These are phyloP conservation scores for Maniola hyperantus DNA, from an alignment of 2,888 invertebrate species.

Conservation along the genomic window DNA sequence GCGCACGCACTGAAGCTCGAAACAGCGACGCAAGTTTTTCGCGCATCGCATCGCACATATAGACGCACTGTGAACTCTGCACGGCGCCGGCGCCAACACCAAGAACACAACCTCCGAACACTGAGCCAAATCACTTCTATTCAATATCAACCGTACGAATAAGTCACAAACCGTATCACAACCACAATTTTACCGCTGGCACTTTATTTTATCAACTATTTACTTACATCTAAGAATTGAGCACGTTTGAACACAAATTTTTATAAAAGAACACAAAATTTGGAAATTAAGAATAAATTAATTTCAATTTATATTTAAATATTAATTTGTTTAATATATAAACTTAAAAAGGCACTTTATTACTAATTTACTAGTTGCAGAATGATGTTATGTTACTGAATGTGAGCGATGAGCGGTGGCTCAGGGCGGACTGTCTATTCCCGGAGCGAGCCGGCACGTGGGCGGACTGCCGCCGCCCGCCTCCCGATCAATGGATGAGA, in stretches of 20 bases:
- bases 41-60: constrained; percentile 78
- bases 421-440: constrained; percentile 77
- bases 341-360: constrained; percentile 27
- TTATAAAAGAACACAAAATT: background rate
- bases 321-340: background rate
- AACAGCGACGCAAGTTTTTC: constrained; percentile 71
- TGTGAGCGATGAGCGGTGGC: constrained; percentile 59
- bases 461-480: constrained; percentile 56
- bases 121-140: constrained; percentile 44
- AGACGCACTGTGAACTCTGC: constrained; percentile 48
- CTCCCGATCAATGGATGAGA: constrained; percentile 76
- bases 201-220: constrained; percentile 32
- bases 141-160: constrained; percentile 45
- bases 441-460: constrained; percentile 74
- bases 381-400: background rate
- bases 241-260: constrained; percentile 18
- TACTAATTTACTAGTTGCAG: constrained; percentile 9
- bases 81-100: constrained; percentile 59
- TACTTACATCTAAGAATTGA: constrained; percentile 24
- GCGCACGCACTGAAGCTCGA: constrained; percentile 64
- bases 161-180: constrained; percentile 32
- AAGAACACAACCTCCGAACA: constrained; percentile 37
- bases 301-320: background rate
- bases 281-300: constrained; percentile 17
- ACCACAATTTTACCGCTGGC: constrained; percentile 34